These are phyloP conservation scores for Aurelia coerulea DNA, from an alignment of 30 jellyfish, hydroid and myxozoan genomes.

Conservation along the genomic window DNA sequence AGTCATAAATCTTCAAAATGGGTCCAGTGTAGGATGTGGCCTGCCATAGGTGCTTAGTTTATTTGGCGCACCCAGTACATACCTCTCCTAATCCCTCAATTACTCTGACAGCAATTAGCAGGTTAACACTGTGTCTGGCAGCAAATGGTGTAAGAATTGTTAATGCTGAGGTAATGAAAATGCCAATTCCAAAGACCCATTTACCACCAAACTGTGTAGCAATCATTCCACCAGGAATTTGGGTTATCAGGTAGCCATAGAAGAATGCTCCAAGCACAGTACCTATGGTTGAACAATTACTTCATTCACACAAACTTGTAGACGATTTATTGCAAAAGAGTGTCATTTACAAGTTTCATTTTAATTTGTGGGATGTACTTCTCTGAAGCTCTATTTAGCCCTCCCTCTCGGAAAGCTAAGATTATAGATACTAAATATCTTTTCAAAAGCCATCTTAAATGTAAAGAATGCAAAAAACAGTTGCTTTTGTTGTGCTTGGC, in stretches of 20 bases:
- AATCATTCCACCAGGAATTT: conserved; percentile 84
- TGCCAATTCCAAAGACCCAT: conserved; percentile 90
- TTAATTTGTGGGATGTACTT: not conserved
- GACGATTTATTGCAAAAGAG: not conserved
- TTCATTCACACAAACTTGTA: not conserved
- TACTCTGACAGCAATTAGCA: conserved; percentile 72
- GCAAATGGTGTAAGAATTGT: conserved; percentile 90
- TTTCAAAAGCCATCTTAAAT: too few relatives aligned
- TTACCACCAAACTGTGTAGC: conserved; percentile 82
- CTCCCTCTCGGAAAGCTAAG: too few relatives aligned
- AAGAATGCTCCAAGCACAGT: conserved; percentile 83
- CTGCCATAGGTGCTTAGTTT: too few relatives aligned
- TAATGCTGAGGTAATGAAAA: conserved; percentile 70
- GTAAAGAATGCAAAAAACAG: too few relatives aligned
- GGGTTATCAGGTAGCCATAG: conserved; percentile 89
- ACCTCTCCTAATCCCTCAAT: conserved; percentile 94
- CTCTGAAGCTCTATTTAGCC: too few relatives aligned
- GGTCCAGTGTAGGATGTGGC: too few relatives aligned
- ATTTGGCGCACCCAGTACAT: not conserved
- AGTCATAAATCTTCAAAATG: too few relatives aligned
- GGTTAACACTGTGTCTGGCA: conserved; percentile 68
- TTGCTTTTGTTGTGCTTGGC: too few relatives aligned
- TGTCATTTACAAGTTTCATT: not conserved
- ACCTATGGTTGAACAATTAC: conserved; percentile 44
- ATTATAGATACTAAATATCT: too few relatives aligned